Base-by-base conservation (phyloP, 2,113 vertebrate genomes). In the Pontoporia blainvillei region DNA sequence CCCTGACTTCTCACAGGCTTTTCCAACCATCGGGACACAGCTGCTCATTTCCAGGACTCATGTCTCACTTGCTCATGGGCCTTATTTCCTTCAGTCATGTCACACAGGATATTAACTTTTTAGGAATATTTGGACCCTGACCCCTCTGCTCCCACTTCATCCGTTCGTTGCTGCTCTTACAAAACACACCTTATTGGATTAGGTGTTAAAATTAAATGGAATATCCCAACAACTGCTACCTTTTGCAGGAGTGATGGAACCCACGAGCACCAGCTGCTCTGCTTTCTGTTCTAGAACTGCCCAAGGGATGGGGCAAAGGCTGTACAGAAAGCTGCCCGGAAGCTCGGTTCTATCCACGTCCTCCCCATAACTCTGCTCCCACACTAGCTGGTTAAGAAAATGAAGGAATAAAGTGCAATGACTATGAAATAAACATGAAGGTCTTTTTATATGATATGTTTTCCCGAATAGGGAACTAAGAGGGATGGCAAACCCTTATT, bases 21-120 rank as follows among this genome's bases (percentile, higher is more conserved):
- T 72, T 85, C 54, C n/a, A 76, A 67, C 64, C 39, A 12, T 44
- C 0, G 18, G 23, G 39, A 90, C 31, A 90, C 9, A 39, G 61
- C 36, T n/a, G 71, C 18, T 93, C 52, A 49, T 64, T 89, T 91
- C 78, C 54, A 86, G 23, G 46, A 79, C 23, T 92, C 39, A 86
- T 57, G 44, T 29, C 36, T 91, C 73, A 78, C 14, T 61, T 95
- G 39, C 39, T 90, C n/a, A 69, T 5, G 3, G 64, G 69, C 34
- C 15, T 91, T 7, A 7, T 49, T 90, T 92, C 41, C 49, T 75
- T 78, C 23, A 62, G 4, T 71, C 59, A 83, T 15, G 81, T 96
- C 88, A 69, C 54, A 90, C 67, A 89, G 93, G 62, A 89, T 54
- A 94, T 92, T 54, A 87, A 64, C 62, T 90, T 96, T 96, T 88